Evolutionary conservation across 2,888 invertebrate species (phyloP), one percentile per base, ranked within the genome.

Genomic region (Byasa hedistus): DNA sequence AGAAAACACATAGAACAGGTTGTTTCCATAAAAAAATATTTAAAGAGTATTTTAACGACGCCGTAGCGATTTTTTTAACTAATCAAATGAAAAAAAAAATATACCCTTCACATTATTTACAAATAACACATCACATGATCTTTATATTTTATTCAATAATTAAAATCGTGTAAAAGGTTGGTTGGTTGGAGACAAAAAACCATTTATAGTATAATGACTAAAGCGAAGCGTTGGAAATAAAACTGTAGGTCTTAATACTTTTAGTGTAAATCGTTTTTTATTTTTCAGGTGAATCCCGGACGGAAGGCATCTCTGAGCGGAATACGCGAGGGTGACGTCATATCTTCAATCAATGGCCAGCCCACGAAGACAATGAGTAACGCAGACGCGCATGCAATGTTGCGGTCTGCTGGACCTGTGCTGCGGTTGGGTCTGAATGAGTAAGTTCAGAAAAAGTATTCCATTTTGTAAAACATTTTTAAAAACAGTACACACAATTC

Each of bases 241-340:
- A n/a, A 52, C n/a, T 52, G 52, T 51, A 51, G 19, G 52, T 52
- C 10, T 12, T 52, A 32, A 7, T 32, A 10, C 10, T 32, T 7
- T 32, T n/a, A n/a, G n/a, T n/a, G n/a, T n/a, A n/a, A 44, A 19
- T 44, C 17, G 19, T 1, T 17, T 24, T 22, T 23, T 39, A 39
- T 62, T 59, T 94, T 94, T 64, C 93, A 97, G 96, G 96, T 97
- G 75, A 97, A 97, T 86, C 96, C 96, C 15, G 96, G 96, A 64
- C 95, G 97, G 76, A 96, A 96, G 83, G 96, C 96, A n/a, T 95
- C 96, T 39, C 89, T 94, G 74, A 94, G 95, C 78, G 96, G 96
- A 10, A 93, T 96, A 65, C 89, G 96, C 64, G 96, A 96, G 82
- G 96, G 96, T 51, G 96, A 97, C 85, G 92, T 96, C 73, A 95